These are phyloP conservation scores for Lordiphosa fenestrarum DNA, from an alignment of 2,888 invertebrate genomes.

Conservation along the genomic window DNA sequence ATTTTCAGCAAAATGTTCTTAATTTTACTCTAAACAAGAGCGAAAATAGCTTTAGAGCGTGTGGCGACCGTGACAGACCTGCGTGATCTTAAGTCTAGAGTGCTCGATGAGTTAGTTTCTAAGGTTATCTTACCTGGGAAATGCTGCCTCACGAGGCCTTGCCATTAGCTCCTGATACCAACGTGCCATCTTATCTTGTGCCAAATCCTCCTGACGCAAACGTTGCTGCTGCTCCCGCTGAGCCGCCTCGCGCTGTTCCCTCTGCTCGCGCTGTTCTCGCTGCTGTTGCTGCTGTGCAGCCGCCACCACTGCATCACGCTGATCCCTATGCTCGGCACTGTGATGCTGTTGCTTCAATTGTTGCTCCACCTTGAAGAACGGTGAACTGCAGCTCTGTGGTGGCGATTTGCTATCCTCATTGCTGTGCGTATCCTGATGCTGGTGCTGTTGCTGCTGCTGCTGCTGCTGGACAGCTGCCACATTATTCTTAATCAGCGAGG, in stretches of 20 bases:
- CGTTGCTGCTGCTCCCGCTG: constrained; percentile 79
- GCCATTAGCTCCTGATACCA: constrained; percentile 97
- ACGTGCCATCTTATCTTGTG: constrained; percentile 96
- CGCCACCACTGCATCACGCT: constrained; percentile 77
- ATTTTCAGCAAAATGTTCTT: too few species aligned
- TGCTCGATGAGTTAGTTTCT: too few species aligned
- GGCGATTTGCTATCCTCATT: constrained; percentile 92
- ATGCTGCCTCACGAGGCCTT: constrained; percentile 88
- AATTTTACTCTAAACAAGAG: too few species aligned
- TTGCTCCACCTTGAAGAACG: constrained; percentile 86
- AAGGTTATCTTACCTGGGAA: constrained; percentile 85
- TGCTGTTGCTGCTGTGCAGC: constrained; percentile 77
- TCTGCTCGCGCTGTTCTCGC: constrained; percentile 88
- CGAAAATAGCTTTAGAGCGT: too few species aligned
- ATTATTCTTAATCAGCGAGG: constrained; percentile 89
- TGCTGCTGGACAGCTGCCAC: constrained; percentile 80
- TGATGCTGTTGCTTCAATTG: constrained; percentile 76
- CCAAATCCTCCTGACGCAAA: constrained; percentile 85
- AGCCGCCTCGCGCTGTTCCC: constrained; percentile 78
- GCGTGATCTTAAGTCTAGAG: too few species aligned
- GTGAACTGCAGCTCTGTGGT: constrained; percentile 89
- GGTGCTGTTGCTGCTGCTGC: constrained; percentile 81
- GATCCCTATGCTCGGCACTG: constrained; percentile 48
- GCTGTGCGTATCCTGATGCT: constrained; percentile 85
- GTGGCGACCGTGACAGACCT: too few species aligned